Percentiles rank a stretch among this genome's conserved stretches.
Conservation (phyloP, 2,113 vertebrate genomes). For the Alligator mississippiensis region DNA sequence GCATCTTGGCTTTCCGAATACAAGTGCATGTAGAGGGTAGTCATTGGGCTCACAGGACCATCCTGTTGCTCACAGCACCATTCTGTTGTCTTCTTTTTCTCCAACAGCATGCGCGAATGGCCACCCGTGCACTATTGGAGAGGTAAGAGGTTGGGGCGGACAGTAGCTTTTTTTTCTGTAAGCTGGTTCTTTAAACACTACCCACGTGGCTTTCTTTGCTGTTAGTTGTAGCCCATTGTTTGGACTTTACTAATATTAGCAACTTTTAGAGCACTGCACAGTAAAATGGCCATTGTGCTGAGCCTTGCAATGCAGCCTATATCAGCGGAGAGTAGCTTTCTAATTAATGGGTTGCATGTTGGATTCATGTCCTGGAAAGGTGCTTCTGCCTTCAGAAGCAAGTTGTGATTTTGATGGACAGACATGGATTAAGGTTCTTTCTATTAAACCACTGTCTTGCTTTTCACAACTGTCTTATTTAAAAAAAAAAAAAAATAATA, state of each 20-base stretch:
- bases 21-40: background rate
- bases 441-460: background rate
- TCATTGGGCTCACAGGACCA: background rate
- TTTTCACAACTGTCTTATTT: background rate
- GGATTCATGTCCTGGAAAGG: background rate
- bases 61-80: background rate
- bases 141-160: slow-evolving; percentile 80
- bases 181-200: background rate
- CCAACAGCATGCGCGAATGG: slow-evolving; percentile 87
- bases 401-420: background rate
- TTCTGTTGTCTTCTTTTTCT: slow-evolving; percentile 16
- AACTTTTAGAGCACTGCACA: background rate
- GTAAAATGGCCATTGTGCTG: background rate
- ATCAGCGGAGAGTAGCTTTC: background rate
- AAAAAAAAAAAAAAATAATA: background rate
- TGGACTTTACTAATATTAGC: background rate
- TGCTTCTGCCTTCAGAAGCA: background rate
- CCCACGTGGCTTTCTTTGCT: background rate
- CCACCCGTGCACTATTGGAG: slow-evolving; percentile 89
- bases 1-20: background rate
- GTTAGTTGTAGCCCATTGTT: background rate
- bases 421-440: background rate
- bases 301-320: background rate
- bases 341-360: background rate
- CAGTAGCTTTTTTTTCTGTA: background rate